These are phyloP conservation scores for Penaeus japonicus DNA, from an alignment of 1,140 invertebrate species.

Conservation along the genomic window DNA sequence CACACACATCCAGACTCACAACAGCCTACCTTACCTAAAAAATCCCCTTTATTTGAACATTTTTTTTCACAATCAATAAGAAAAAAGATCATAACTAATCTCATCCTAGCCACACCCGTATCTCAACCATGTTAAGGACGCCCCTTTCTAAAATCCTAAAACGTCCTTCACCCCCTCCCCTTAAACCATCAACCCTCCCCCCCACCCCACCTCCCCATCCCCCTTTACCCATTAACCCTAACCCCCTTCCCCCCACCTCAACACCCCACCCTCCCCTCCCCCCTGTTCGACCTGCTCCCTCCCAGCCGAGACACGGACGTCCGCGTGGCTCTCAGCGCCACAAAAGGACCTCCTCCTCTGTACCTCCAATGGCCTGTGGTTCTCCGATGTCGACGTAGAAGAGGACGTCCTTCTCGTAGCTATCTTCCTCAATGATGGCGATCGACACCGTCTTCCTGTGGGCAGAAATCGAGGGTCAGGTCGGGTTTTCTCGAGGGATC, in stretches of 20 bases:
- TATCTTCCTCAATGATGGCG: slow-evolving; percentile 93
- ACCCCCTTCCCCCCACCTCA: neutral
- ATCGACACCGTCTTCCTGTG: slow-evolving; percentile 86
- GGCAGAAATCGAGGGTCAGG: slow-evolving; percentile 64
- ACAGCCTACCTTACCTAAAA: no score
- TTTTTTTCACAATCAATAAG: no score
- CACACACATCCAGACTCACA: neutral
- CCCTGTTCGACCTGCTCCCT: neutral
- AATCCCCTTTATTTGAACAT: no score
- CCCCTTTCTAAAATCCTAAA: no score
- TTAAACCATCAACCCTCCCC: no score
- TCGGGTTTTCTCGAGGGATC: no score
- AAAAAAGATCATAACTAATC: no score
- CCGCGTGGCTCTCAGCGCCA: neutral
- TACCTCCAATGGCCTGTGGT: slow-evolving; percentile 67
- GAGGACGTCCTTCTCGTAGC: slow-evolving; percentile 95
- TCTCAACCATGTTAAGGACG: no score
- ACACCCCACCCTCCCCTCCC: neutral
- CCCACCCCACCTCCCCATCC: no score
- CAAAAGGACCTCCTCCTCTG: neutral
- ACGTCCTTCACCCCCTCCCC: no score
- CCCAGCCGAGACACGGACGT: neutral
- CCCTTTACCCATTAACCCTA: no score
- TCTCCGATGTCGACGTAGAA: slow-evolving; percentile 92
- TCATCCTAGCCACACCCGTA: no score